A percentile compares a stretch with the other conserved stretches of the same genome.
Conservation (phyloP, 2,888 invertebrate species). For the Hipparchia semele region DNA sequence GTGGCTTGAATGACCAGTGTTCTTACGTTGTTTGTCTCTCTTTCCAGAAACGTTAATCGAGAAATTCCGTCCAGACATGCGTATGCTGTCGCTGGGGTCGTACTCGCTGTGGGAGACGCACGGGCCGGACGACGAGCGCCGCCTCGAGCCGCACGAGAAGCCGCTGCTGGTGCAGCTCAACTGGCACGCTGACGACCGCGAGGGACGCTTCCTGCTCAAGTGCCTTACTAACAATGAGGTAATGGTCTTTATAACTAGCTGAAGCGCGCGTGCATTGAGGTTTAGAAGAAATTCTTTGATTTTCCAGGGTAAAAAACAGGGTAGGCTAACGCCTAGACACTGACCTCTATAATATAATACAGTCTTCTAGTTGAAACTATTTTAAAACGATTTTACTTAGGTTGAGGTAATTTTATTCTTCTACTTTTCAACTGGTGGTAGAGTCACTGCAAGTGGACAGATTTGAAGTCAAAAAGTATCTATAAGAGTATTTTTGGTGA, state of each 20-base stretch:
- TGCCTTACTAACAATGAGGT: constrained; percentile 94
- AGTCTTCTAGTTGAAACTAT: too few relatives aligned
- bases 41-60: constrained; percentile 93
- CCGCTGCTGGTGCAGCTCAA: constrained; percentile 98
- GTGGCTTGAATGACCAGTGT: not conserved
- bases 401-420: too few relatives aligned
- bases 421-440: too few relatives aligned
- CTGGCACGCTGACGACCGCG: constrained; percentile 99
- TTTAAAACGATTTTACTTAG: too few relatives aligned
- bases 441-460: too few relatives aligned
- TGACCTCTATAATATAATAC: too few relatives aligned
- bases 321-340: too few relatives aligned
- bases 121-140: constrained; percentile 93
- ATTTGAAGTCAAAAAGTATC: too few relatives aligned
- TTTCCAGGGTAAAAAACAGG: too few relatives aligned
- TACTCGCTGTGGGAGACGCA: constrained; percentile 90
- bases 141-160: constrained; percentile 95
- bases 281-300: too few relatives aligned
- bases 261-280: too few relatives aligned
- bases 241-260: not conserved
- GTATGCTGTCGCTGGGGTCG: constrained; percentile 92
- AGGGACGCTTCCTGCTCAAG: constrained; percentile 97
- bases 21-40: not conserved
- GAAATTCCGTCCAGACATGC: constrained; percentile 99
- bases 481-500: too few relatives aligned